Evolutionary conservation across 2,888 invertebrate genomes (phyloP), one percentile per base, ranked within the genome.

Genomic region (Galerucella pusilla): DNA sequence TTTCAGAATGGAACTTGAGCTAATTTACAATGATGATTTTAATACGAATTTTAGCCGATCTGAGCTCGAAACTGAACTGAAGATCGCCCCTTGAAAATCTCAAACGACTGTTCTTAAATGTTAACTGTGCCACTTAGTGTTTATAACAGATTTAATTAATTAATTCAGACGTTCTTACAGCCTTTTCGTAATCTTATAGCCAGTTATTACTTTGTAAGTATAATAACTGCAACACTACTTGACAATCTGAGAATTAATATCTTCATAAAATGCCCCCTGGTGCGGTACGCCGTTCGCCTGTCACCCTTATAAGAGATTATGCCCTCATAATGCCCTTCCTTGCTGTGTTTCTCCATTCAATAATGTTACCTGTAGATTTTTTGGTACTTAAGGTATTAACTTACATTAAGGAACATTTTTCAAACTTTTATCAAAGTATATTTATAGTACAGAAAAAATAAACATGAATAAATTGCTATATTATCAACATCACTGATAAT

Each of bases 71-170:
- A 78, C 77, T 79, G 72, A 74, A 74, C 60, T 75, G 64, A 71
- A 71, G 71, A 71, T 52, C 42, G 68, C 68, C 20, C 60, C 80
- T 78, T 12, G 16, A 81, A 80, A 80, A 81, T 83, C 81, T 82
- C 81, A 81, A 81, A 79, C 82, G 82, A 78, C 77, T 81, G 80
- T 77, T 81, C 80, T 80, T 80, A 81, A 82, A 81, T 80, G 79
- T 80, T 82, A 80, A 80, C 79, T 80, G 84, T 83, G 83, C 85
- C 85, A 85, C 85, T 86, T 84, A 85, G 84, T 86, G 87, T 87
- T 87, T 87, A 87, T 86, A 86, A 85, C 85, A 86, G 87, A 87
- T 87, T 87, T 87, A 87, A 88, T 88, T 87, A 88, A 88, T 88
- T 88, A 88, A 88, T 88, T 88, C 86, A 84, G 85, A 83, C 85